phyloP scores from a whole-genome alignment of 2,888 invertebrate genomes.

The Teleogryllus oceanicus region DNA sequence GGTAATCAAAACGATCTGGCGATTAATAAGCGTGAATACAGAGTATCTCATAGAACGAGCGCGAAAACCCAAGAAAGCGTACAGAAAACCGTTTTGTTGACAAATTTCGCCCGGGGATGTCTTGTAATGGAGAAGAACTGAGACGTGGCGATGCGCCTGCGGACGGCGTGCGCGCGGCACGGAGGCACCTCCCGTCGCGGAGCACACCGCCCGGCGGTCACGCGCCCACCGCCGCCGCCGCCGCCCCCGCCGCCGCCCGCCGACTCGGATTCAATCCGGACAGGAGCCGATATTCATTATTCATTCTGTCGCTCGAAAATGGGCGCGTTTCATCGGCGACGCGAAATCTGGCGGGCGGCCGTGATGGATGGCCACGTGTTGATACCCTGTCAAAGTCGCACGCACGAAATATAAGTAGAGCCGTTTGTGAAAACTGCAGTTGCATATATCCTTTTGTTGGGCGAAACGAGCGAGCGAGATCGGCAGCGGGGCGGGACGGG shows the following conservation, averaged over 20 bases:
- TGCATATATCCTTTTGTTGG: not conserved
- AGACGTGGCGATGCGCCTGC: too few species aligned
- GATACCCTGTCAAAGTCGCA: conserved; percentile 18
- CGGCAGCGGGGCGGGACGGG: not conserved
- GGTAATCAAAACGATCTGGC: too few species aligned
- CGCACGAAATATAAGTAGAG: conserved; percentile 2
- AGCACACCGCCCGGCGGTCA: too few species aligned
- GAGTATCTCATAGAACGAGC: too few species aligned
- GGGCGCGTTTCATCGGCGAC: not conserved
- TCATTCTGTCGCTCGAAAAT: conserved; percentile 9
- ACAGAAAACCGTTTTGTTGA: too few species aligned
- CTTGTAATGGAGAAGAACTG: too few species aligned
- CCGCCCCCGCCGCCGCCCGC: not conserved
- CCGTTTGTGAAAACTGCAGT: not conserved
- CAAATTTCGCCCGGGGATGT: too few species aligned
- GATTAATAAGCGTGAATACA: too few species aligned
- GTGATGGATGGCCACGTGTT: conserved; percentile 1
- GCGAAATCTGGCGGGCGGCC: not conserved
- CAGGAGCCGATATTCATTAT: conserved; percentile 8
- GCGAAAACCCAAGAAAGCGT: too few species aligned
- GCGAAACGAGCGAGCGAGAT: not conserved
- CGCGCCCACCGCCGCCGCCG: too few species aligned
- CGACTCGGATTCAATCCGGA: not conserved
- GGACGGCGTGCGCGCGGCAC: too few species aligned
- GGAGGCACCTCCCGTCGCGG: too few species aligned